phyloP scores from a whole-genome alignment of 2,797 vertebrate species.

The Hippocampus kuda region DNA sequence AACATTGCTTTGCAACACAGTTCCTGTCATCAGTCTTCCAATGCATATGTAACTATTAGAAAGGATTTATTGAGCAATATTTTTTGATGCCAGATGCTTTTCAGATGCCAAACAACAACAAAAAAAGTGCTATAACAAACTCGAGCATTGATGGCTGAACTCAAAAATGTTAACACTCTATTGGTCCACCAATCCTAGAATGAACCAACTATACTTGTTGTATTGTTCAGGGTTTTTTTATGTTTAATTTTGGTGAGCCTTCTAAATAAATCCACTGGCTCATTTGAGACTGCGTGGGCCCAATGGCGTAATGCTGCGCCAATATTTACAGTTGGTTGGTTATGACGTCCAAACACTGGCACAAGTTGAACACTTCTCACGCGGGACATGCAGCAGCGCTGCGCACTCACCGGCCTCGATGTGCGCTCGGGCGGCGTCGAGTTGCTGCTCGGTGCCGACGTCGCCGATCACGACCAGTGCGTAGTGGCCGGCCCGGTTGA shows the following conservation, averaged over 20 bases:
- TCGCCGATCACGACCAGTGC: slow-evolving; percentile 85
- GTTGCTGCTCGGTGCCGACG: slow-evolving; percentile 79
- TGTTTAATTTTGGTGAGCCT: background rate
- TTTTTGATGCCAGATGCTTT: too few species aligned
- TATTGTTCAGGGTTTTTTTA: background rate
- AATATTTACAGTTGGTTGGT: slow-evolving; percentile 4
- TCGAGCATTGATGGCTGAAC: too few species aligned
- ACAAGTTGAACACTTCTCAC: background rate
- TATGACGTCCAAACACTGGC: background rate
- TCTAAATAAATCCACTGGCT: background rate
- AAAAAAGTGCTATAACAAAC: too few species aligned
- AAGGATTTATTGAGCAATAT: too few species aligned
- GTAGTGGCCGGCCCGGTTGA: slow-evolving; percentile 68
- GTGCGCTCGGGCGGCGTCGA: slow-evolving; percentile 70
- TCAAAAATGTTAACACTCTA: too few species aligned
- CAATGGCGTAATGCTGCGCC: slow-evolving; percentile 57
- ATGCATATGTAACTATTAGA: too few species aligned
- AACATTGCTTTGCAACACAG: too few species aligned
- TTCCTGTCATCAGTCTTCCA: too few species aligned
- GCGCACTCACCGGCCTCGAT: slow-evolving; percentile 81
- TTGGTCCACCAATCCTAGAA: too few species aligned
- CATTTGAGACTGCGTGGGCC: slow-evolving; percentile 8
- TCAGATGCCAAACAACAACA: too few species aligned
- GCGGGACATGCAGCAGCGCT: background rate
- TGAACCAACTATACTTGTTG: too few species aligned